These are phyloP conservation scores for Aphrocallistes beatrix DNA, from an alignment of 37 sponge, comb jelly and placozoan genomes.

Conservation along the genomic window DNA sequence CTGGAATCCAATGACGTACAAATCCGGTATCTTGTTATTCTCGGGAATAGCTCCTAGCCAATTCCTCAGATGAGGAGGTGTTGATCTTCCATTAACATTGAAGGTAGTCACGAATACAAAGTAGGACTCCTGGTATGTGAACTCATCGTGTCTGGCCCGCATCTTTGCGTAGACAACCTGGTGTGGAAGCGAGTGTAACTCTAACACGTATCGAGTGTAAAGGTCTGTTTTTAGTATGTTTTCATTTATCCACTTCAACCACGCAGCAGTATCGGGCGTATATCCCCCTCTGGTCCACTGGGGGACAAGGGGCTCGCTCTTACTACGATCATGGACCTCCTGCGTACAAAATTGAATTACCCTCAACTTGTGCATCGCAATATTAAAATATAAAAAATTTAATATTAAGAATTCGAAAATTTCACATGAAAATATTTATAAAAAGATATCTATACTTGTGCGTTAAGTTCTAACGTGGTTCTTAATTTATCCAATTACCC, in stretches of 20 bases:
- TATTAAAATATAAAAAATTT: too few relatives aligned
- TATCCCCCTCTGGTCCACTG: background rate
- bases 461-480: too few relatives aligned
- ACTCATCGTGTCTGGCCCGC: background rate
- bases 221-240: background rate
- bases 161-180: background rate
- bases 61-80: background rate
- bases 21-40: background rate
- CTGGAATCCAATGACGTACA: slow-evolving; percentile 12
- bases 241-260: background rate
- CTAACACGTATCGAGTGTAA: background rate
- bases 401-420: too few relatives aligned
- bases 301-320: background rate
- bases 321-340: background rate
- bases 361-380: too few relatives aligned
- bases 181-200: slow-evolving; percentile 9
- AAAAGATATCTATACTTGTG: too few relatives aligned
- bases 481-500: too few relatives aligned
- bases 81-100: background rate
- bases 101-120: slow-evolving; percentile 6
- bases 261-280: background rate
- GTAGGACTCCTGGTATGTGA: slow-evolving; percentile 4
- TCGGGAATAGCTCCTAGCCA: background rate
- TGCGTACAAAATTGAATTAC: background rate
- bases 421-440: too few relatives aligned